Conservation (phyloP, 2,888 invertebrate genomes). For the Phaonia tiefii region DNA sequence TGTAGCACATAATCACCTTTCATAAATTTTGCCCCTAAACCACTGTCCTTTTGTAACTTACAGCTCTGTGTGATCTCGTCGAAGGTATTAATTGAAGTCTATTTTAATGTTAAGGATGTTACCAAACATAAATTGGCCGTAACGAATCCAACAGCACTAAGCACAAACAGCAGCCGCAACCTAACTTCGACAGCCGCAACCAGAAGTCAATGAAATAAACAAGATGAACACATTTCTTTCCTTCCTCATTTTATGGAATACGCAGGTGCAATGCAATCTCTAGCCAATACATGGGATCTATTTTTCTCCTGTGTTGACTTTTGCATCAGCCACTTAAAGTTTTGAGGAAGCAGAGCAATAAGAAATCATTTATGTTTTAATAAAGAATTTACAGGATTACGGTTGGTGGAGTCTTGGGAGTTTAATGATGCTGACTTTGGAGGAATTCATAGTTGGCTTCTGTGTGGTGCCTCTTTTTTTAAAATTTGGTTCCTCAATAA, state of each 20-base stretch:
- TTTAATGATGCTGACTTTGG: neutral
- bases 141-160: constrained; percentile 45
- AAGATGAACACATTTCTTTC: constrained; percentile 3
- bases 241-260: neutral
- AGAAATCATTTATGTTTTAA: constrained; percentile 46
- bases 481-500: neutral
- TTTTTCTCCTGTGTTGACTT: neutral
- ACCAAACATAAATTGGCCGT: constrained; percentile 55
- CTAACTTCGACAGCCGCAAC: neutral
- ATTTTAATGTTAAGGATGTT: constrained; percentile 49
- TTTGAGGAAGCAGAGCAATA: constrained; percentile 35
- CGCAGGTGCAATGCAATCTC: constrained; percentile 20
- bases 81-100: constrained; percentile 53
- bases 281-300: too few species aligned
- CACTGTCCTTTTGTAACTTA: constrained; percentile 6
- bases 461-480: neutral
- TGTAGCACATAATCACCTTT: too few species aligned
- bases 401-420: neutral
- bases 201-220: neutral
- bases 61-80: neutral
- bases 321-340: neutral
- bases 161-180: constrained; percentile 21
- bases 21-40: neutral
- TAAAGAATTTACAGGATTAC: constrained; percentile 43
- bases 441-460: neutral